These are phyloP conservation scores for Nannoperca australis DNA, from an alignment of 2,797 vertebrate genomes.

Conservation along the genomic window DNA sequence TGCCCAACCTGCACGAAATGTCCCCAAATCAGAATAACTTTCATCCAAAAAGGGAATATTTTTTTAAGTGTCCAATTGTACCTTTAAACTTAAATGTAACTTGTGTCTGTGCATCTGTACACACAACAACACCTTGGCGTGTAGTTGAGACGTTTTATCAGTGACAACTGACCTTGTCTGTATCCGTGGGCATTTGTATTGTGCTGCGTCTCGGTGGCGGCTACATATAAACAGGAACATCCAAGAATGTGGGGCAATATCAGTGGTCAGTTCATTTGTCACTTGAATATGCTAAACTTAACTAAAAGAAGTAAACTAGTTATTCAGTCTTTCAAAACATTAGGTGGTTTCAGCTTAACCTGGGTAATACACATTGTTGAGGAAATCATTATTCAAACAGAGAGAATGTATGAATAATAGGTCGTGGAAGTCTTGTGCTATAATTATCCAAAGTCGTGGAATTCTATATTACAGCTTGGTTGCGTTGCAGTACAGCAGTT, in stretches of 20 bases:
- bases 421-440: background rate
- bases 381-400: background rate
- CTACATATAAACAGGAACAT: slow-evolving; percentile 7
- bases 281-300: background rate
- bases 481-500: slow-evolving; percentile 30
- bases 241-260: background rate
- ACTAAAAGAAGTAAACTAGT: background rate
- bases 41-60: background rate
- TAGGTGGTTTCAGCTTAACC: background rate
- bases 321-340: background rate
- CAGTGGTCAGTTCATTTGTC: background rate
- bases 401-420: background rate
- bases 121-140: background rate
- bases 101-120: slow-evolving; percentile 1
- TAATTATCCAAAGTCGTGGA: background rate
- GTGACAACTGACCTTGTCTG: slow-evolving; percentile 3
- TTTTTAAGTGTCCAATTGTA: background rate
- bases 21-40: background rate
- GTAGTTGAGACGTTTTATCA: slow-evolving; percentile 16
- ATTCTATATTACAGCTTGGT: background rate
- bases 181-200: background rate
- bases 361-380: background rate
- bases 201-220: background rate
- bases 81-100: background rate
- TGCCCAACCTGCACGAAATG: background rate